phyloP scores from a whole-genome alignment of 1,140 invertebrate genomes.

The Aphidius gifuensis region DNA sequence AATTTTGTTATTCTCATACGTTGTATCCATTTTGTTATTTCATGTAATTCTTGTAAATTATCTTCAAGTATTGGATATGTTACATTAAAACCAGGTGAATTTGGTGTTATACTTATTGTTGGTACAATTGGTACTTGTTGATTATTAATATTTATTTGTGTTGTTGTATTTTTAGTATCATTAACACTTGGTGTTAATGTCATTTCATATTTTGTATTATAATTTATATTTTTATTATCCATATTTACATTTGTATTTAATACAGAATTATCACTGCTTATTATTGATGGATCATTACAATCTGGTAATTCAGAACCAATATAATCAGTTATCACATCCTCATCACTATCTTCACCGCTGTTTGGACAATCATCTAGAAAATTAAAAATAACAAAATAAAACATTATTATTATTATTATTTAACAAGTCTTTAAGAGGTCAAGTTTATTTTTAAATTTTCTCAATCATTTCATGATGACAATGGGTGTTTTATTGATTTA shows the following conservation, averaged over 20 bases:
- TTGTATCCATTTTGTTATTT: slow-evolving; percentile 72
- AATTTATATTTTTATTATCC: slow-evolving; percentile 37
- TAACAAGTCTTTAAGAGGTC: background rate
- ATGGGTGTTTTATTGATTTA: too few relatives aligned
- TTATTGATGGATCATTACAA: slow-evolving; percentile 38
- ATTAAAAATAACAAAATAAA: slow-evolving; percentile 10
- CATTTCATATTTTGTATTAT: slow-evolving; percentile 47
- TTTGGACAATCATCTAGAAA: slow-evolving; percentile 60
- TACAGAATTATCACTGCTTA: slow-evolving; percentile 39
- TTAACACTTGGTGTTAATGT: slow-evolving; percentile 43
- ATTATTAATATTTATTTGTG: slow-evolving; percentile 32
- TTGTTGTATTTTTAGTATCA: slow-evolving; percentile 33
- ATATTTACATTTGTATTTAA: slow-evolving; percentile 40
- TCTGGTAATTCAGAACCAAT: slow-evolving; percentile 46
- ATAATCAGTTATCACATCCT: slow-evolving; percentile 68
- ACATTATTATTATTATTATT: slow-evolving; percentile 7
- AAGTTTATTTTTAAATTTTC: background rate
- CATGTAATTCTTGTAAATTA: slow-evolving; percentile 71
- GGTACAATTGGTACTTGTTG: slow-evolving; percentile 62
- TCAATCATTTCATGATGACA: background rate
- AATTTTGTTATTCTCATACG: slow-evolving; percentile 68
- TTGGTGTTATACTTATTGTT: slow-evolving; percentile 81
- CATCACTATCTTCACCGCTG: slow-evolving; percentile 65
- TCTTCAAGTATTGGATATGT: slow-evolving; percentile 68
- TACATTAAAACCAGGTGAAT: slow-evolving; percentile 67